Base-by-base conservation (phyloP, 2,797 vertebrate species). In the Poeciliopsis presidionis region DNA sequence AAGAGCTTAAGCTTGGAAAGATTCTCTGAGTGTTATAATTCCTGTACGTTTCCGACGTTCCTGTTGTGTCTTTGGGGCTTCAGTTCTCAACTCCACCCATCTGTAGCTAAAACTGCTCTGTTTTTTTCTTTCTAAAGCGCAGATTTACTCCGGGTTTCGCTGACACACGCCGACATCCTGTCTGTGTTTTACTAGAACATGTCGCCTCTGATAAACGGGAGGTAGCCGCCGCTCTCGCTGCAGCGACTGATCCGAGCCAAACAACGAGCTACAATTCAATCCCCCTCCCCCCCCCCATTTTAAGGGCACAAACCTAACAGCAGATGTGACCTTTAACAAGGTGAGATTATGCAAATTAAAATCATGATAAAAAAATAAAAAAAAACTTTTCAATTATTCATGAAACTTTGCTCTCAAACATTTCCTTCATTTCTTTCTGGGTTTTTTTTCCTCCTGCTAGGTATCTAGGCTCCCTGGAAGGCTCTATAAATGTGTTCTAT, bases 341-440 rank as follows among this genome's bases (percentile, higher is more conserved):
- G 94, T 93, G 94, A 97, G 95, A 95, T 96, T 95, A 97, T 95
- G 94, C 95, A 96, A 92, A 96, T 97, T 97, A 61, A 4, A 20
- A 41, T 41, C 1, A 7, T 41, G 8, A 41, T 7, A 41, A 97
- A 95, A 88, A 97, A 97, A 30, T 30, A 30, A 96, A 89, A 97
- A 97, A 96, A 88, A 57, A 47, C 95, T 96, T 92, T 96, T 98
- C 92, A 97, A 97, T 97, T 97, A 97, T 98, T 97, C 95, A 98
- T 97, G 92, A 92, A 86, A 91, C 95, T 96, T 96, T 96, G 96
- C 96, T 95, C 95, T 85, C 92, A 94, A 96, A 95, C 96, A 95
- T 96, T 97, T 96, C 94, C 87, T 88, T 91, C 79, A 47, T 33
- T 33, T 36, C 61, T 63, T 63, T 11, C 61, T 36, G 6, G 70